Percentiles rank a stretch among this genome's conserved stretches.
Evolutionary conservation across 2,113 vertebrate species (phyloP).

Genomic region (Peucedramus taeniatus): DNA sequence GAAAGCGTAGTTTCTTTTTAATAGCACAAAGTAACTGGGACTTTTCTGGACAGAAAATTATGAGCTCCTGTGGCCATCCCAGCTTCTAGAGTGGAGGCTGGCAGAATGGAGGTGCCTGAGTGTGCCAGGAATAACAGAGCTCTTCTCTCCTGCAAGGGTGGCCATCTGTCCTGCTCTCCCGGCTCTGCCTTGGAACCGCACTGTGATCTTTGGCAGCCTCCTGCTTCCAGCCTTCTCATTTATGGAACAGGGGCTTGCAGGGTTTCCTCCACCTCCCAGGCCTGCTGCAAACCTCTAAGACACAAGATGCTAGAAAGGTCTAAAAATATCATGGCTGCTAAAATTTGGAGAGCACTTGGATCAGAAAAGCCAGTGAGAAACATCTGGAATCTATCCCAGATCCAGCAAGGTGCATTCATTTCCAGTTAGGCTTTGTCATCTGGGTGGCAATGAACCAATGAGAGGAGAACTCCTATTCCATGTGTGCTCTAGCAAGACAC

Average conservation of each 20-base stretch:
- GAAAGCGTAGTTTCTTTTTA: neutral
- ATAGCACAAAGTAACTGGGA: neutral
- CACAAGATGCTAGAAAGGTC: neutral
- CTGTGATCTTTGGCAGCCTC: constrained; percentile 27
- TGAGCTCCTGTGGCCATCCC: neutral
- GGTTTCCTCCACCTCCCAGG: neutral
- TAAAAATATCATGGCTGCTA: neutral
- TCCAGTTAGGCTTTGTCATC: neutral
- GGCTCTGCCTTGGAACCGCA: neutral
- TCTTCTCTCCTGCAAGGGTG: neutral
- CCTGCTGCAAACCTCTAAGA: neutral
- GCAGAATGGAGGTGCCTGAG: neutral
- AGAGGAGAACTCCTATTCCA: neutral
- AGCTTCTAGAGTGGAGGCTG: neutral
- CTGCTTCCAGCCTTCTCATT: neutral
- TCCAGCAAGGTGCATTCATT: neutral
- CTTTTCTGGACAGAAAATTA: neutral
- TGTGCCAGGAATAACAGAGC: neutral
- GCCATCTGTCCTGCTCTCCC: constrained; percentile 15
- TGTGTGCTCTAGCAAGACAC: neutral
- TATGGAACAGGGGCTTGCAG: neutral
- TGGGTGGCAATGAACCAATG: neutral
- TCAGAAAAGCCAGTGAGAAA: neutral
- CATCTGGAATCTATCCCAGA: neutral
- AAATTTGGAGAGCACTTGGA: neutral